Base-by-base conservation (phyloP, 2,888 invertebrate genomes). In the Poecilus cupreus region DNA sequence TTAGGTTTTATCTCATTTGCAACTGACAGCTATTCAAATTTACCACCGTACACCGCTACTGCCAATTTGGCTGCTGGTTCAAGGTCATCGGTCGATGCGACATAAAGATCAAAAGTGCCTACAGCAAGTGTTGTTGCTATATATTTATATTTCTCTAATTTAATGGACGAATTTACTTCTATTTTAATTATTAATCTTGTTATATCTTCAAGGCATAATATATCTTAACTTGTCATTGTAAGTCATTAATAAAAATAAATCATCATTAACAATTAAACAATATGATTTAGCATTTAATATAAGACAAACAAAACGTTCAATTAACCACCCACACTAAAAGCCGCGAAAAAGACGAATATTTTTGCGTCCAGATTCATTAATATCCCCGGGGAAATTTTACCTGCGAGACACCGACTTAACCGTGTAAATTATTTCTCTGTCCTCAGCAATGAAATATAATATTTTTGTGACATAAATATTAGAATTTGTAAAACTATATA, bases 381-480 rank as follows among this genome's bases (percentile, higher is more conserved):
- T 11, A 24, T 57, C 22, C 24, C n/a, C 2, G 6, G 20, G 51
- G 8, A 5, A 6, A 18, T 13, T 5, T 6, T 60, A 60, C 60
- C 26, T 60, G 60, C 26, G 3, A 20, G 54, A 10, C 16, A 22
- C 11, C 13, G 24, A 13, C 43, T 43, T 43, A 32, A 37, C 3
- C 37, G 8, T 16, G 32, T 32, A 37, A 20, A 16, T 37, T 68
- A 68, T 68, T 18, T 18, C 10, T 68, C 37, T 68, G 79, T 79
- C 78, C 20, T 22, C 64, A 49, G 13, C 24, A 24, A 32, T 49
- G 79, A 70, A 68, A 37, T 70, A 70, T 70, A 68, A 26, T 79
- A 79, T 79, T 79, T 79, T 70, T 32, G 26, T 51, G 16, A 13
- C 46, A 78, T 78, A 78, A 78, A 64, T 78, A 78, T 77, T 20